Percentiles rank a stretch among this genome's conserved stretches.
phyloP scores from a whole-genome alignment of 1,140 invertebrate species.

The Lepidotrigona ventralis region DNA sequence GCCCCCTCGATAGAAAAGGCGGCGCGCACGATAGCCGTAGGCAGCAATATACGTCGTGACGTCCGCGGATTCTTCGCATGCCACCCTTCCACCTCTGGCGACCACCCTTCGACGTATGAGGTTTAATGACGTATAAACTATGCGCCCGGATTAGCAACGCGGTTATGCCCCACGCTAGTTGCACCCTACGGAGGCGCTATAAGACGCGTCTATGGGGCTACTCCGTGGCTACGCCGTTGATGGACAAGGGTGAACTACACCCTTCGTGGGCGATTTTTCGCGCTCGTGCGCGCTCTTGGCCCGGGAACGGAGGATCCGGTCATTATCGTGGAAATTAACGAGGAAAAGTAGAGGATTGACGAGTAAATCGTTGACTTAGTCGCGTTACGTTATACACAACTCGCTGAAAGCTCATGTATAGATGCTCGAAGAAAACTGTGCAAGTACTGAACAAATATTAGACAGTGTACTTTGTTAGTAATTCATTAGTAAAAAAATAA shows the following conservation, averaged over 20 bases:
- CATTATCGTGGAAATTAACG: slow-evolving; percentile 15
- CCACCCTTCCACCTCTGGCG: slow-evolving; percentile 61
- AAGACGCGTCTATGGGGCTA: slow-evolving; percentile 56
- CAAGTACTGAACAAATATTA: too few species aligned
- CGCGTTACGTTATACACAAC: neutral
- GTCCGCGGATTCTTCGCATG: slow-evolving; percentile 76
- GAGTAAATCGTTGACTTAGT: too few species aligned
- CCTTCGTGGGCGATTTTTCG: neutral
- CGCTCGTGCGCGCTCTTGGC: neutral
- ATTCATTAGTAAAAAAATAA: too few species aligned
- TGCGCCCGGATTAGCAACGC: slow-evolving; percentile 77
- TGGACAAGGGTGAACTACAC: slow-evolving; percentile 34
- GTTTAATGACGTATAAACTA: slow-evolving; percentile 80
- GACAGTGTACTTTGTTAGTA: too few species aligned
- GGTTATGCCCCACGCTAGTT: slow-evolving; percentile 44
- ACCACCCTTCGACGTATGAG: slow-evolving; percentile 59
- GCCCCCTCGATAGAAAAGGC: slow-evolving; percentile 50
- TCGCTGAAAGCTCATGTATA: too few species aligned
- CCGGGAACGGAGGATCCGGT: neutral
- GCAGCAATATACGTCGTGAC: slow-evolving; percentile 76
- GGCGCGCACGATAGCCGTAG: slow-evolving; percentile 47
- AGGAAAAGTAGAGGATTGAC: neutral
- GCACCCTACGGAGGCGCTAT: slow-evolving; percentile 45
- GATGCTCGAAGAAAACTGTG: too few species aligned
- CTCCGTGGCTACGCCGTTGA: slow-evolving; percentile 53